phyloP scores from a whole-genome alignment of 2,797 vertebrate genomes.

The Dryobates pubescens region DNA sequence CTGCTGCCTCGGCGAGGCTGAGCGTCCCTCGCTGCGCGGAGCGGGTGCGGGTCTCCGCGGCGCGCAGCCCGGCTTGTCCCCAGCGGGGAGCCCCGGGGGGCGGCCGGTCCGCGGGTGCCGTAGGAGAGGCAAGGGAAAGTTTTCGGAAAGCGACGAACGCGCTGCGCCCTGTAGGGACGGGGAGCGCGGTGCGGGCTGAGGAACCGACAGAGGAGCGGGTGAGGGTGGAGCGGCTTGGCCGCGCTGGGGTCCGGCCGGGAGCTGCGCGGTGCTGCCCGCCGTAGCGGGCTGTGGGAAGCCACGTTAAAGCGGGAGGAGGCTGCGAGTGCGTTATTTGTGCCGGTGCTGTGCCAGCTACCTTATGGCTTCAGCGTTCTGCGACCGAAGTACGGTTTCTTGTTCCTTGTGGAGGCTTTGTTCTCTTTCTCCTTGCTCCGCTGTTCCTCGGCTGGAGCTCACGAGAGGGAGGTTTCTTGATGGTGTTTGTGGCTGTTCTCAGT shows the following conservation, averaged over 20 bases:
- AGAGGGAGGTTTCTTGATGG: background rate
- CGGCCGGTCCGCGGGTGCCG: background rate
- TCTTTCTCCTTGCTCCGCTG: background rate
- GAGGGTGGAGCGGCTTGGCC: background rate
- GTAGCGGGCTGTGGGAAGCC: background rate
- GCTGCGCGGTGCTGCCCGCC: background rate
- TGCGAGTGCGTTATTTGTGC: background rate
- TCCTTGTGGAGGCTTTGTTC: slow-evolving; percentile 50
- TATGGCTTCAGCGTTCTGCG: no score
- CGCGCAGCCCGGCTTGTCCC: background rate
- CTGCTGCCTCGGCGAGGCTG: background rate
- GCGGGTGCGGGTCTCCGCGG: background rate
- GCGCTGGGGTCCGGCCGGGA: background rate
- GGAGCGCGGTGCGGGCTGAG: background rate
- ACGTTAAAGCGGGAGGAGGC: background rate
- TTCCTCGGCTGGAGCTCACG: background rate
- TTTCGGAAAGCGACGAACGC: background rate
- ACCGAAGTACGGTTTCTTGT: background rate
- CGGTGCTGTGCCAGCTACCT: background rate
- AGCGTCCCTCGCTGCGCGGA: background rate
- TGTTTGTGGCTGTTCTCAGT: background rate
- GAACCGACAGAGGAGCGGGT: background rate
- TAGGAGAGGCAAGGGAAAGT: background rate
- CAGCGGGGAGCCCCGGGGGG: background rate
- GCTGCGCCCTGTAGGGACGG: background rate